Conservation (phyloP, 2,797 vertebrate genomes). For the Falco novaeseelandiae region DNA sequence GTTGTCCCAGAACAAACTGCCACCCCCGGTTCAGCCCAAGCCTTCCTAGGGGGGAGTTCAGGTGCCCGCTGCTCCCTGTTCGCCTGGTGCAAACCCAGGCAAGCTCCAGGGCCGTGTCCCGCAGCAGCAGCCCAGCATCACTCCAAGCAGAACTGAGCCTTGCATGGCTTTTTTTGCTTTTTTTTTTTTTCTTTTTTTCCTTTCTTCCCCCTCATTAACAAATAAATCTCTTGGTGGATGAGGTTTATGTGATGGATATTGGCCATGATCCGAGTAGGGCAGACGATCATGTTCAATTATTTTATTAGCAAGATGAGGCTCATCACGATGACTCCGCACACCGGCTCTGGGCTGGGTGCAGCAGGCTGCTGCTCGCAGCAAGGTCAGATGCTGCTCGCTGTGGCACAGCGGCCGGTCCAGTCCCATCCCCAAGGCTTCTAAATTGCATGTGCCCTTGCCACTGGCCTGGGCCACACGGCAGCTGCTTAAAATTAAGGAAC, state of each 20-base stretch:
- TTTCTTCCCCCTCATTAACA: neutral
- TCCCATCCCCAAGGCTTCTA: neutral
- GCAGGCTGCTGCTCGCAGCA: neutral
- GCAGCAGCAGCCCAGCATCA: neutral
- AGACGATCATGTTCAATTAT: neutral
- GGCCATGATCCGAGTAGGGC: neutral
- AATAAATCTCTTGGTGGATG: neutral
- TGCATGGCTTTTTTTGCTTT: too few relatives aligned
- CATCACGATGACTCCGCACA: fast-evolving
- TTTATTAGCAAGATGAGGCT: neutral
- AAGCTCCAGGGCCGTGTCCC: fast-evolving
- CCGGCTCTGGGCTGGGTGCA: neutral
- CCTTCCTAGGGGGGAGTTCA: neutral
- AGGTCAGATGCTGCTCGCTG: neutral
- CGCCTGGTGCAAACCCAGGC: neutral
- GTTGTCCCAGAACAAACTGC: neutral
- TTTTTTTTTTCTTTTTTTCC: too few relatives aligned
- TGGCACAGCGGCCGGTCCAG: fast-evolving
- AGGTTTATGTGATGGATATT: neutral
- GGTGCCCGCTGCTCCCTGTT: neutral
- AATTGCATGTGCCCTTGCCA: neutral
- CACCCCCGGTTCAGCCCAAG: neutral
- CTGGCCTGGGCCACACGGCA: neutral
- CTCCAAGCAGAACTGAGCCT: neutral
- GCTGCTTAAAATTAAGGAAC: neutral